Evolutionary conservation across 1,140 invertebrate genomes (phyloP).

Genomic region (Glossosoma conforme): DNA sequence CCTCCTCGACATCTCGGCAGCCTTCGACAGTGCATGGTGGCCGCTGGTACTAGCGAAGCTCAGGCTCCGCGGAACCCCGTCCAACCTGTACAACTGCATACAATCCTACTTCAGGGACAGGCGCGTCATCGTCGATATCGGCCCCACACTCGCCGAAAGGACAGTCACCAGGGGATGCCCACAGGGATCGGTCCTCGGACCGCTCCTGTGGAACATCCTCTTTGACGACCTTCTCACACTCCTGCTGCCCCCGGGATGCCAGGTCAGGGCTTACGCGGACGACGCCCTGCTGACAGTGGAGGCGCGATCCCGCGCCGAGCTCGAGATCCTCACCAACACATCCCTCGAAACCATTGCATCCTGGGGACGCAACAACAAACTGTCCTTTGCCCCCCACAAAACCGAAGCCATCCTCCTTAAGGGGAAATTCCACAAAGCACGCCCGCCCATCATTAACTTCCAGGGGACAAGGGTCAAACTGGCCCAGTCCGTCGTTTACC

Average conservation of each 20-base stretch:
- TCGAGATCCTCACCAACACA: background rate
- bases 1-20: too few relatives aligned
- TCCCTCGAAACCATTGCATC: background rate
- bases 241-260: slow-evolving; percentile 4
- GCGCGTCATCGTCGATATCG: background rate
- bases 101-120: slow-evolving; percentile 1
- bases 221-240: slow-evolving; percentile 32
- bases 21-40: too few relatives aligned
- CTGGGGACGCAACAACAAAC: background rate
- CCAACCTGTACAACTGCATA: too few relatives aligned
- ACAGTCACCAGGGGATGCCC: slow-evolving; percentile 15
- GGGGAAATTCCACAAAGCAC: too few relatives aligned
- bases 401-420: too few relatives aligned
- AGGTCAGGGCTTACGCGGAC: slow-evolving; percentile 11
- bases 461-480: too few relatives aligned
- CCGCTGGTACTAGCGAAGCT: too few relatives aligned
- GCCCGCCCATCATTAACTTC: too few relatives aligned
- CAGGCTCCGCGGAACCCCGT: too few relatives aligned
- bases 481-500: too few relatives aligned
- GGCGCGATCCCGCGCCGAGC: background rate
- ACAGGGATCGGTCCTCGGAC: slow-evolving; percentile 35
- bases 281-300: background rate
- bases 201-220: slow-evolving; percentile 33
- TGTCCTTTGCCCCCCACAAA: too few relatives aligned
- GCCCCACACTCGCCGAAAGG: background rate